phyloP scores from a whole-genome alignment of 1,140 invertebrate genomes.

The Lucilia sericata region DNA sequence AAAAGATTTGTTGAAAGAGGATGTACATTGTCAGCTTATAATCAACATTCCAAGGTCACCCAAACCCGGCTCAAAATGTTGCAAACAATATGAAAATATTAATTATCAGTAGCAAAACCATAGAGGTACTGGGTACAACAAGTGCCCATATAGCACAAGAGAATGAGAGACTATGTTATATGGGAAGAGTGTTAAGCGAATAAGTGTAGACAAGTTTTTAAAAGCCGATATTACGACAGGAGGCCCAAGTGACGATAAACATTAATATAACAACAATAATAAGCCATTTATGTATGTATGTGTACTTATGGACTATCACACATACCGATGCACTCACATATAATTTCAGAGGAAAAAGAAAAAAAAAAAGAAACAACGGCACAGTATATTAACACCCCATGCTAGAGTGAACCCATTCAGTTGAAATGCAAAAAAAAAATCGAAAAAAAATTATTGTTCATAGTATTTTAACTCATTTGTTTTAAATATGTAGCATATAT shows the following conservation, averaged over 20 bases:
- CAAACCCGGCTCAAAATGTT: too few relatives aligned
- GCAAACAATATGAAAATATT: too few relatives aligned
- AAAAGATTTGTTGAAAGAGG: too few relatives aligned
- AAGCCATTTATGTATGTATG: slow-evolving; percentile 20
- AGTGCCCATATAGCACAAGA: neutral
- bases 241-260: slow-evolving; percentile 29
- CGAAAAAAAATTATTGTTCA: neutral
- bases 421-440: neutral
- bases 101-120: neutral
- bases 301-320: neutral
- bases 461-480: neutral
- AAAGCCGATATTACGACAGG: slow-evolving; percentile 37
- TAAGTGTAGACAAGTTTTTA: slow-evolving; percentile 26
- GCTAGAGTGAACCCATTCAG: neutral
- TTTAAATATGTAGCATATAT: neutral
- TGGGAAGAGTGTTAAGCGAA: neutral
- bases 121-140: neutral
- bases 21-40: too few relatives aligned
- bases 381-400: slow-evolving; percentile 28
- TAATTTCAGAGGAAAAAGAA: neutral
- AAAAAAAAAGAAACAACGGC: neutral
- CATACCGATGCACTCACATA: neutral
- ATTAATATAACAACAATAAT: slow-evolving; percentile 37
- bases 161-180: neutral
- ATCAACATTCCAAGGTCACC: too few relatives aligned